These are phyloP conservation scores for Mayetiola destructor DNA, from an alignment of 2,888 invertebrate species.

Conservation along the genomic window DNA sequence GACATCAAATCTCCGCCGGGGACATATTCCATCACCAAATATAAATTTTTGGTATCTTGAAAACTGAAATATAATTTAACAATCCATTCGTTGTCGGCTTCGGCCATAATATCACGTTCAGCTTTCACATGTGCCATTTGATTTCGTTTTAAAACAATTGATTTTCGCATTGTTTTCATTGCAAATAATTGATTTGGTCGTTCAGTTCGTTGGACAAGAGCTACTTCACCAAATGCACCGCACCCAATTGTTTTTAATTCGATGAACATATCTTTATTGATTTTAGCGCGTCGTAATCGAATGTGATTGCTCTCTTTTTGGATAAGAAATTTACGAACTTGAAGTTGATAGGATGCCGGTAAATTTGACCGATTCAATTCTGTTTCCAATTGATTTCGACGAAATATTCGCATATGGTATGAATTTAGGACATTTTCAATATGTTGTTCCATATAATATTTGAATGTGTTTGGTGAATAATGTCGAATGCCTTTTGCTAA, in stretches of 20 bases:
- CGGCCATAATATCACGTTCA: conserved; percentile 95
- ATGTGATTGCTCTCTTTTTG: conserved; percentile 99
- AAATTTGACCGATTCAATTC: conserved; percentile 93
- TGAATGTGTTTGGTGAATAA: conserved; percentile 94
- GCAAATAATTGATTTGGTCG: conserved; percentile 87
- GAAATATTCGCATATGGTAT: conserved; percentile 75
- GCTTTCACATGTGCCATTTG: conserved; percentile 99
- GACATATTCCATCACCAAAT: conserved; percentile 99
- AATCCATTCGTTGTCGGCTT: conserved; percentile 99
- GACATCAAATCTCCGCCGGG: conserved; percentile 98
- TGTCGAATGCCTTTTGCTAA: conserved; percentile 86
- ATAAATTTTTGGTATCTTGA: conserved; percentile 92
- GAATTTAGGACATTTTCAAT: conserved; percentile 95
- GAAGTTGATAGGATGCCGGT: conserved; percentile 70
- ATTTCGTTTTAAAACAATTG: conserved; percentile 89
- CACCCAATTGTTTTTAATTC: conserved; percentile 91
- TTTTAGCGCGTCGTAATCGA: conserved; percentile 88
- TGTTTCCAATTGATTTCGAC: conserved; percentile 82
- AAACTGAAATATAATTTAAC: conserved; percentile 99
- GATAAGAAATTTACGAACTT: conserved; percentile 91
- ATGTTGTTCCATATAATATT: conserved; percentile 99
- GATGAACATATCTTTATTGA: conserved; percentile 97
- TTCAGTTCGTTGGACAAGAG: conserved; percentile 84
- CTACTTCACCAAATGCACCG: conserved; percentile 97
- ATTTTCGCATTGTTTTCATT: conserved; percentile 95